Conservation (phyloP, 1,140 invertebrate genomes). For the Drosophila ercepeae region DNA sequence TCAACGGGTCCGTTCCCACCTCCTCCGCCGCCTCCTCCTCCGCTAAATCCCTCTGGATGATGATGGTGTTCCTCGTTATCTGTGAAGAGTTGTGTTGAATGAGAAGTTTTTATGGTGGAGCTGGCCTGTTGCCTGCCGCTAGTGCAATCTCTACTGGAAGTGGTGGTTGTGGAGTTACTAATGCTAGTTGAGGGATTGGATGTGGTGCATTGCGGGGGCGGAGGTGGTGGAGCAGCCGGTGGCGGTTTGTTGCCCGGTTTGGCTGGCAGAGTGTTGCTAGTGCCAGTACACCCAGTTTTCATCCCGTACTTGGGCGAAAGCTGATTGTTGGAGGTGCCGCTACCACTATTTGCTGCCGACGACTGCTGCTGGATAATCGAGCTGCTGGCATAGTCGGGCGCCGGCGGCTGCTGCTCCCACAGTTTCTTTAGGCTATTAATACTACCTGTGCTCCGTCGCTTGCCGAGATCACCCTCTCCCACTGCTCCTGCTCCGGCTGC, state of each 20-base stretch:
- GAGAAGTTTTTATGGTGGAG: conserved; percentile 73
- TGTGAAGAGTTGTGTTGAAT: conserved; percentile 83
- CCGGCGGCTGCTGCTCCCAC: conserved; percentile 90
- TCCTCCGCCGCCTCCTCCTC: conserved; percentile 7
- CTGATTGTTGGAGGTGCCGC: conserved; percentile 37
- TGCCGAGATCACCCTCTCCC: conserved; percentile 88
- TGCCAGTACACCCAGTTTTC: conserved; percentile 32
- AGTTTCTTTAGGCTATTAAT: conserved; percentile 96
- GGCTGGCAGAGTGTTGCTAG: conserved; percentile 2
- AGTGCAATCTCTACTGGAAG: conserved; percentile 36
- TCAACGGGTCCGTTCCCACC: conserved; percentile 33
- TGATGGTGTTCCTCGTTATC: conserved; percentile 57
- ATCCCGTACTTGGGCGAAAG: conserved; percentile 78
- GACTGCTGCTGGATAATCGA: conserved; percentile 44
- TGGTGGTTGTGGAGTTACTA: conserved; percentile 36
- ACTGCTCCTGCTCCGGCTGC: conserved; percentile 54
- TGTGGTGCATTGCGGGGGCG: conserved; percentile 65
- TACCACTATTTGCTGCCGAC: conserved; percentile 27
- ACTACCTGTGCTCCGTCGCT: conserved; percentile 95
- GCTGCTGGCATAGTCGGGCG: conserved; percentile 81
- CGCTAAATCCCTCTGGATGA: conserved; percentile 14
- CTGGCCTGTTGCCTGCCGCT: conserved; percentile 34
- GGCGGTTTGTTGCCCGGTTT: conserved; percentile 70
- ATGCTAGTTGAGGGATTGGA: conserved; percentile 27
- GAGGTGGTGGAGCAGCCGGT: conserved; percentile 78